Percentiles rank a stretch among this genome's conserved stretches.
Conservation (phyloP, 2,888 invertebrate genomes). For the Metacarcinus magister region DNA sequence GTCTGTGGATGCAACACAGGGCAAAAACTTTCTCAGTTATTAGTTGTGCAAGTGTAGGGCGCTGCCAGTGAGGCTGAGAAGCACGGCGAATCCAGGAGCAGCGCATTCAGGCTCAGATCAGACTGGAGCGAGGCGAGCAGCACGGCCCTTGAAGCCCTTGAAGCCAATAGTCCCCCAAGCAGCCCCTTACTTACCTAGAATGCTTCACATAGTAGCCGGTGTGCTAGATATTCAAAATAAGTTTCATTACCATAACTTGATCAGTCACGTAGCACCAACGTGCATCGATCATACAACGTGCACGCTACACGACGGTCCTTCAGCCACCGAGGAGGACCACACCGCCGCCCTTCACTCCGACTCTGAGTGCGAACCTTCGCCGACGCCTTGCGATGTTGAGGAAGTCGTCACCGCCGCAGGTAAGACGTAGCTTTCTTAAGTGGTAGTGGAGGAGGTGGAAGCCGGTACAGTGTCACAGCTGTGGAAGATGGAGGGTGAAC, state of each 20-base stretch:
- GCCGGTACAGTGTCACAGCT: neutral
- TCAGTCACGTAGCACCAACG: neutral
- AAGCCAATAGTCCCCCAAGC: neutral
- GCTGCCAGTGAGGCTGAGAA: neutral
- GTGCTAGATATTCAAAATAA: conserved; percentile 68
- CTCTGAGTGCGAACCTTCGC: neutral
- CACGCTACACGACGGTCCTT: neutral
- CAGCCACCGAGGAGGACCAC: neutral
- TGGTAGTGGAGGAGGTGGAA: conserved; percentile 43
- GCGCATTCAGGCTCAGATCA: neutral
- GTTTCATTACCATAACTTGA: conserved; percentile 11
- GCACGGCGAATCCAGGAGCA: neutral
- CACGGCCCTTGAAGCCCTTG: neutral
- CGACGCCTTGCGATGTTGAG: conserved; percentile 62
- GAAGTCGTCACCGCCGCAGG: conserved; percentile 45
- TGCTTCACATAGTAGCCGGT: conserved; percentile 75
- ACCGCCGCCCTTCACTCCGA: neutral
- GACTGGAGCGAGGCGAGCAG: neutral
- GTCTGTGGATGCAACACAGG: neutral
- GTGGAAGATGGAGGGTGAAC: neutral
- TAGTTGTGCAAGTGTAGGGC: conserved; percentile 31
- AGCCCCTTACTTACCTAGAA: neutral
- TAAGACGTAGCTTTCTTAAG: conserved; percentile 53
- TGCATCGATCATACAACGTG: neutral
- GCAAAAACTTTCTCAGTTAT: conserved; percentile 39